Evolutionary conservation across 2,113 vertebrate genomes (phyloP).

Genomic region (Eublepharis macularius): DNA sequence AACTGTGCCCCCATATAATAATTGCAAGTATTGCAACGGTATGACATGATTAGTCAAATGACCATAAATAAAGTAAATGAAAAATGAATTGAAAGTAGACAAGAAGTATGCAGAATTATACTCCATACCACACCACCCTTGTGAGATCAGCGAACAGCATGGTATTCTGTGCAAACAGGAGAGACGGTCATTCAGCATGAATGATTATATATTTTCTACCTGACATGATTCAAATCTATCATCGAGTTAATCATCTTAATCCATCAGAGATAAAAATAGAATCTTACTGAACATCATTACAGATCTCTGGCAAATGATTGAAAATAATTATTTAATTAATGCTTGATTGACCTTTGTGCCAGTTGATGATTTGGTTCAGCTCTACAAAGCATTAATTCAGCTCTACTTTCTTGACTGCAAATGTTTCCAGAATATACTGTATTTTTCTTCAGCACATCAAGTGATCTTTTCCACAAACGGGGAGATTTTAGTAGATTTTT

Average conservation of each 20-base stretch:
- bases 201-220: not conserved
- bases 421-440: not conserved
- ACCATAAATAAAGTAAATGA: no score
- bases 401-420: not conserved
- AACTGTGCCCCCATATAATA: not conserved
- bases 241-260: not conserved
- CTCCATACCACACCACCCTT: no score
- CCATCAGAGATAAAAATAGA: not conserved
- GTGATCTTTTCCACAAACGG: no score
- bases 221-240: not conserved
- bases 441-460: not conserved
- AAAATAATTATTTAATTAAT: not conserved
- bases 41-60: no score
- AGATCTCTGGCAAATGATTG: not conserved
- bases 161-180: not conserved
- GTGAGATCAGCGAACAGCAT: not conserved
- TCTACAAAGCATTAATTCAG: not conserved
- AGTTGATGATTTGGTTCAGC: not conserved
- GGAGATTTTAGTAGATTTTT: not conserved
- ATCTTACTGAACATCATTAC: not conserved
- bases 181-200: not conserved
- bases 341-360: not conserved
- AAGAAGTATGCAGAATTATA: not conserved
- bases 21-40: no score
- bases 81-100: no score